Evolutionary conservation across 2,888 invertebrate genomes (phyloP).

Genomic region (Torymus texanus): DNA sequence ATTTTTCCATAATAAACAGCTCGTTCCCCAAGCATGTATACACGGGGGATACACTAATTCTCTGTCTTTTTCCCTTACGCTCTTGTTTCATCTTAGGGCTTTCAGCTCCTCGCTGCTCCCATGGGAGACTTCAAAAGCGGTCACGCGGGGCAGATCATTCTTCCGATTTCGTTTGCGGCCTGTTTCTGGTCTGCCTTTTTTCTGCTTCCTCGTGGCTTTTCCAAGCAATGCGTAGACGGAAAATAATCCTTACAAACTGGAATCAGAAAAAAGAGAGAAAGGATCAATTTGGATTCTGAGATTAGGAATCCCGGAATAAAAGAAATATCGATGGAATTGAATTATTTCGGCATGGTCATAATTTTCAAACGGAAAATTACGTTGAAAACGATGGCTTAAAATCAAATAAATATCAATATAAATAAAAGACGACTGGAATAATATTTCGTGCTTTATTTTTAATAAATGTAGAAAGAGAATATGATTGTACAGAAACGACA

Average conservation of each 20-base stretch:
- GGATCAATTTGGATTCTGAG: not conserved
- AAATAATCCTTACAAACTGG: too few species aligned
- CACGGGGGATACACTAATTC: slow-evolving; percentile 50
- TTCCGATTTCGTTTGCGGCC: slow-evolving; percentile 46
- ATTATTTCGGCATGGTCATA: too few species aligned
- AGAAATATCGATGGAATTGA: too few species aligned
- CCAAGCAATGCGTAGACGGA: not conserved
- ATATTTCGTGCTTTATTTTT: too few species aligned
- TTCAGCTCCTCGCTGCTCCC: slow-evolving; percentile 20
- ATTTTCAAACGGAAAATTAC: too few species aligned
- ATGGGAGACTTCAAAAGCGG: slow-evolving; percentile 46
- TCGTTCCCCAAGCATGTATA: slow-evolving; percentile 47
- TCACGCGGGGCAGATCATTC: slow-evolving; percentile 51
- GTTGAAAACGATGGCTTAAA: too few species aligned
- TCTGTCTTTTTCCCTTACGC: slow-evolving; percentile 38
- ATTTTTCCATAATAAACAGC: slow-evolving; percentile 53
- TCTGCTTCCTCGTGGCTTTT: slow-evolving; percentile 3
- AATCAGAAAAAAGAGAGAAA: not conserved
- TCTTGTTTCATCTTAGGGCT: slow-evolving; percentile 45
- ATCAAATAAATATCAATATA: too few species aligned
- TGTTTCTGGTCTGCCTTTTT: slow-evolving; percentile 37
- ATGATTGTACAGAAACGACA: too few species aligned
- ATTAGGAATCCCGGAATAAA: not conserved
- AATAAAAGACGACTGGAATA: too few species aligned
- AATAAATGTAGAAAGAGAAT: too few species aligned